Conservation (phyloP, 2,797 vertebrate species). For the Spinus pinus region DNA sequence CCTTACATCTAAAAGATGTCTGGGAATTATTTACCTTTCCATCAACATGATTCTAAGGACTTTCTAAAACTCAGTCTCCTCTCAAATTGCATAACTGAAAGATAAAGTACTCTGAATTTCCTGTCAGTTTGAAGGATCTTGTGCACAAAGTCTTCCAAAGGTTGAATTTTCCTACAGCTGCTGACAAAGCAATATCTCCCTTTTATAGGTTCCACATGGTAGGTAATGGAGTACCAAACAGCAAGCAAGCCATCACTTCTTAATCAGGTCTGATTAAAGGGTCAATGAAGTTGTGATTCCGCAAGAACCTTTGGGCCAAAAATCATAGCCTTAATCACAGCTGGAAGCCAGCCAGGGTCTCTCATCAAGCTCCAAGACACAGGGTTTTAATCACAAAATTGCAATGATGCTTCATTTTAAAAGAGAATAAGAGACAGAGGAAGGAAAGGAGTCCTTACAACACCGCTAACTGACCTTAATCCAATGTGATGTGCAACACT, state of each 20-base stretch:
- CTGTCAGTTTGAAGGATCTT: not conserved
- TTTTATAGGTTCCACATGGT: not conserved
- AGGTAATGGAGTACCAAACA: not conserved
- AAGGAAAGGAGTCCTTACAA: not conserved
- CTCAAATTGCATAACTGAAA: not conserved
- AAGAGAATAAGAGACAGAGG: not conserved
- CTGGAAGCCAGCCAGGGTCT: not conserved
- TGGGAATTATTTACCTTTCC: not conserved
- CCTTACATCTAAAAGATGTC: not conserved
- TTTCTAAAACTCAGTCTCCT: not conserved
- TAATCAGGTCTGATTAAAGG: constrained; percentile 37
- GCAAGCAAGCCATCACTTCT: not conserved
- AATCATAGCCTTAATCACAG: not conserved
- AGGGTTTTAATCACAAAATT: constrained; percentile 52
- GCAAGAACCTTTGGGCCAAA: not conserved
- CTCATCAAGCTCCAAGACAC: not conserved
- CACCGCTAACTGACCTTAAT: constrained; percentile 68
- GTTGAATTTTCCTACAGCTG: not conserved
- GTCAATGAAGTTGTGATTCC: not conserved
- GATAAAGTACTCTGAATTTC: not conserved
- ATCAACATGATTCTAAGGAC: not conserved
- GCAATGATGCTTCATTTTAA: not conserved
- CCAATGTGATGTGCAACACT: constrained; percentile 49
- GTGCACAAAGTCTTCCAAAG: not conserved
- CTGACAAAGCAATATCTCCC: not conserved